These are phyloP conservation scores for Notarius lentiginosus DNA, from an alignment of 2,113 vertebrate species.

Conservation along the genomic window DNA sequence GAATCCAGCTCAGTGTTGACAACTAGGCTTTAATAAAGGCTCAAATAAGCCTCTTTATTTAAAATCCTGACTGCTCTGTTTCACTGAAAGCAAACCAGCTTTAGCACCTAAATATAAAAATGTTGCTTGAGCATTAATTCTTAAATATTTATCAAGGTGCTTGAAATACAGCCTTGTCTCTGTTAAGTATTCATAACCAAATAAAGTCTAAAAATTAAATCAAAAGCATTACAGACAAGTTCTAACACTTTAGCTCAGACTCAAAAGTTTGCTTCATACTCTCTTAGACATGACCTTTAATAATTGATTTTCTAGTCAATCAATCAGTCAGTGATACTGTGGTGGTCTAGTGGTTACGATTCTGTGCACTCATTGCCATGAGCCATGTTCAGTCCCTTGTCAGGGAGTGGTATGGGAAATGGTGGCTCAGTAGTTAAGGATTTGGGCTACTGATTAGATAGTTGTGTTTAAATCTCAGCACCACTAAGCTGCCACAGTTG, in stretches of 20 bases:
- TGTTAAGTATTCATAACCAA: conserved; percentile 46
- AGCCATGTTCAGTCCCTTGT: neutral
- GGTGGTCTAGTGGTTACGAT: neutral
- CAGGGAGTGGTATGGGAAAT: neutral
- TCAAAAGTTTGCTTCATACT: neutral
- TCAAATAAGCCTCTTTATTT: conserved; percentile 78
- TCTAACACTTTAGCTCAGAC: conserved; percentile 18
- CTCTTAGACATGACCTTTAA: neutral
- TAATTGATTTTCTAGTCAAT: neutral
- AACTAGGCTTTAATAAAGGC: conserved; percentile 63
- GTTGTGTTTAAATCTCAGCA: neutral
- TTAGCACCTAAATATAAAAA: conserved; percentile 75
- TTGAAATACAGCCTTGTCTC: neutral
- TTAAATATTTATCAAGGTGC: conserved; percentile 69
- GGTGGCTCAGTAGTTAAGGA: neutral
- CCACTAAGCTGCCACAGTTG: neutral
- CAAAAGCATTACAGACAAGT: conserved; percentile 38
- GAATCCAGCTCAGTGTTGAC: conserved; percentile 68
- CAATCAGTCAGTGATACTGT: neutral
- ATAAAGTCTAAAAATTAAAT: neutral
- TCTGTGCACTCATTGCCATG: neutral
- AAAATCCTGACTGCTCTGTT: conserved; percentile 65
- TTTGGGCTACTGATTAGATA: neutral
- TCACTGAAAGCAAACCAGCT: conserved; percentile 72
- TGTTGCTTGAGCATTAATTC: conserved; percentile 64